Percentiles rank a stretch among this genome's conserved stretches.
These are phyloP conservation scores for Melozone crissalis DNA, from an alignment of 2,113 vertebrate genomes.

Conservation along the genomic window DNA sequence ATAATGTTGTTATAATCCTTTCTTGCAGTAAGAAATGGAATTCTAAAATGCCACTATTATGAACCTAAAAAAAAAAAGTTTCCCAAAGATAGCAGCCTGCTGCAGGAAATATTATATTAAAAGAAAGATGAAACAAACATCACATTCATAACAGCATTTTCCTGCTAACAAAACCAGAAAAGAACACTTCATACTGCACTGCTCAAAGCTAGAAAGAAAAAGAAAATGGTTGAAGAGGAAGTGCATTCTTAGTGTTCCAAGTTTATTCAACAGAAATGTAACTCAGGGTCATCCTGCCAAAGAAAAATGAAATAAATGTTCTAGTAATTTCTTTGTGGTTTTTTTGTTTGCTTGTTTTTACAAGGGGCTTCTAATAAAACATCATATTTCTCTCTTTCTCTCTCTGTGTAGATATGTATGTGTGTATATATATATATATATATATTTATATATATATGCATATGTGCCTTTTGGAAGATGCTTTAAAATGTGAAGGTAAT, in stretches of 20 bases:
- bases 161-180: neutral
- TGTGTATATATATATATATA: rapidly evolving
- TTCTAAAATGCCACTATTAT: neutral
- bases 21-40: neutral
- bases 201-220: neutral
- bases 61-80: neutral
- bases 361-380: neutral
- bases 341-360: neutral
- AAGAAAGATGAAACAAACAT: neutral
- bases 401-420: neutral
- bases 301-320: neutral
- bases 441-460: too few relatives aligned
- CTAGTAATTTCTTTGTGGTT: neutral
- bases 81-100: neutral
- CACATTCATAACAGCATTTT: neutral
- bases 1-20: neutral
- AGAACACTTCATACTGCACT: neutral
- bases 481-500: neutral
- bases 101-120: neutral
- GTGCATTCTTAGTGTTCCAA: neutral
- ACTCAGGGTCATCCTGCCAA: neutral
- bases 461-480: neutral
- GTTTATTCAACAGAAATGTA: neutral
- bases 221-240: neutral
- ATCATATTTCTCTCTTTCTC: neutral